Evolutionary conservation across 1,140 invertebrate species (phyloP).

Genomic region (Phymorhynchus buccinoides): DNA sequence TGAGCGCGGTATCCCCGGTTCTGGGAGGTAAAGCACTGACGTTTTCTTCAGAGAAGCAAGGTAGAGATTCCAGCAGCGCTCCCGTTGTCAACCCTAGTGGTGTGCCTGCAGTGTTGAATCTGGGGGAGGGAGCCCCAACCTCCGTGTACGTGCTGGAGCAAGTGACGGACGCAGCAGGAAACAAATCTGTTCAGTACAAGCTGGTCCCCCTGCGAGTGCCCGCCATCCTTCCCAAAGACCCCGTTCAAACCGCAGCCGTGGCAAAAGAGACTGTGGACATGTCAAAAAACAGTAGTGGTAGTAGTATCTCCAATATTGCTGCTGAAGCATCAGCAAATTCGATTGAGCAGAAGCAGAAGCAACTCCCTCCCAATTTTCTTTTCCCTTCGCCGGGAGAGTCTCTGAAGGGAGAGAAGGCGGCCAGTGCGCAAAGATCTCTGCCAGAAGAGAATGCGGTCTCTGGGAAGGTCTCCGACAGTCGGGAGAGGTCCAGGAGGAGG

Average conservation of each 20-base stretch:
- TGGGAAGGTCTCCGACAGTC: background rate
- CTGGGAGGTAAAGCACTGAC: too few relatives aligned
- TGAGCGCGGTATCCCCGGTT: background rate
- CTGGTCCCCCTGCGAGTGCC: constrained; percentile 20
- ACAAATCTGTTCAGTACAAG: background rate
- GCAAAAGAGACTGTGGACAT: background rate
- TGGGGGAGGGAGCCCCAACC: background rate
- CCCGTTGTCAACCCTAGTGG: background rate
- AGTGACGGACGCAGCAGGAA: background rate
- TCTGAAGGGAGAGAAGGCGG: background rate
- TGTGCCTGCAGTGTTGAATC: background rate
- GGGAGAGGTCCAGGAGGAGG: background rate
- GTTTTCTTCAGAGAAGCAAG: background rate
- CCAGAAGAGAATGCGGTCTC: background rate
- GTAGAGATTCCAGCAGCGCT: background rate
- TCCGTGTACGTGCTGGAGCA: background rate
- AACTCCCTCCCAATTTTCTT: constrained; percentile 31
- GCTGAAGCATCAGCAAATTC: background rate
- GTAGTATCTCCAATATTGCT: background rate
- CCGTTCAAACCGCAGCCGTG: background rate
- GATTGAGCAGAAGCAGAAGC: background rate
- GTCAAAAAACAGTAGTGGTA: background rate
- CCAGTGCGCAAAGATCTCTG: background rate
- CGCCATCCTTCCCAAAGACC: background rate
- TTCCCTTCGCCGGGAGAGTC: constrained; percentile 2